phyloP scores from a whole-genome alignment of 2,888 invertebrate genomes.

The Eupeodes latifasciatus region DNA sequence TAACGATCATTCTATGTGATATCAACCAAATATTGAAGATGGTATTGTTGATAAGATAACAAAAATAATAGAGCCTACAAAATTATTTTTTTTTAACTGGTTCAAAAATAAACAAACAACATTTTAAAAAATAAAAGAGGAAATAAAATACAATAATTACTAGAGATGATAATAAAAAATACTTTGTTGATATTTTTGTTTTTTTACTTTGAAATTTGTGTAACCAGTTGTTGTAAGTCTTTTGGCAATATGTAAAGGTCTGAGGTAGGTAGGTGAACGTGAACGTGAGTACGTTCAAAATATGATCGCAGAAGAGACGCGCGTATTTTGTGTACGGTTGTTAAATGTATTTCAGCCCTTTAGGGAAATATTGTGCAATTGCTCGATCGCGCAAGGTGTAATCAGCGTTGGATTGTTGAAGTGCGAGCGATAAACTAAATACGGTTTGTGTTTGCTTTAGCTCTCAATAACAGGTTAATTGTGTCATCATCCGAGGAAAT shows the following conservation, averaged over 20 bases:
- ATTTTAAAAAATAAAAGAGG: slow-evolving; percentile 19
- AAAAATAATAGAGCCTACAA: slow-evolving; percentile 28
- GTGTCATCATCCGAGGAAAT: slow-evolving; percentile 76
- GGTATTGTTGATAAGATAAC: slow-evolving; percentile 66
- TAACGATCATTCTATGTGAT: slow-evolving; percentile 58
- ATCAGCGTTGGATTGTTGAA: slow-evolving; percentile 38
- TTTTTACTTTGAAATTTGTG: not conserved
- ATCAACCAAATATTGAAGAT: slow-evolving; percentile 58
- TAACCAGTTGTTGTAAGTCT: slow-evolving; percentile 10
- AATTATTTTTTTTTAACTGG: not conserved
- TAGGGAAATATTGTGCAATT: slow-evolving; percentile 67
- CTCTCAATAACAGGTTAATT: slow-evolving; percentile 75
- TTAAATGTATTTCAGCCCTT: slow-evolving; percentile 35
- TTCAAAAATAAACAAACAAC: slow-evolving; percentile 34
- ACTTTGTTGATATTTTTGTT: not conserved
- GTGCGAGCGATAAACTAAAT: slow-evolving; percentile 55
- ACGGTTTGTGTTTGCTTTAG: slow-evolving; percentile 60
- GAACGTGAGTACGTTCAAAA: no score
- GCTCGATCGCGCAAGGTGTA: slow-evolving; percentile 62
- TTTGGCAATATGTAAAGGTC: slow-evolving; percentile 5
- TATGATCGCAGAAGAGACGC: not conserved
- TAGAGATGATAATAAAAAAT: slow-evolving; percentile 5
- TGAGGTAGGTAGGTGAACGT: no score
- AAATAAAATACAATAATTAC: slow-evolving; percentile 10
- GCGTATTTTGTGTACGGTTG: slow-evolving; percentile 7